Evolutionary conservation across 2,113 vertebrate species (phyloP).

Genomic region (Ochotona princeps): DNA sequence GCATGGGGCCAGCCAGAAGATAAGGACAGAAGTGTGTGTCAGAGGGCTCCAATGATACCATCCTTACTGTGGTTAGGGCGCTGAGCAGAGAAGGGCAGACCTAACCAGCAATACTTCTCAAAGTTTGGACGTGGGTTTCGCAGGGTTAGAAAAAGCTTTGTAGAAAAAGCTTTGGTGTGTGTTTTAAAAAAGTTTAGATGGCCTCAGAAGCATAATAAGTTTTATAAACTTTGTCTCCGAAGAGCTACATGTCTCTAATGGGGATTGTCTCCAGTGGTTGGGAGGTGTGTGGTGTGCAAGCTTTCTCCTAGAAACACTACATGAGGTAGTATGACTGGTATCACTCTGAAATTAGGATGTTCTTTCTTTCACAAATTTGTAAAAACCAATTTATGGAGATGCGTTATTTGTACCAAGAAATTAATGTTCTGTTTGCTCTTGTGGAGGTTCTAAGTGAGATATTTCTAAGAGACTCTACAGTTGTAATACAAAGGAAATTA

Average conservation of each 20-base stretch:
- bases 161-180: not conserved
- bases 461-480: constrained; percentile 8
- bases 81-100: not conserved
- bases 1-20: not conserved
- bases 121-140: not conserved
- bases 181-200: not conserved
- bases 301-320: not conserved
- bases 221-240: constrained; percentile 15
- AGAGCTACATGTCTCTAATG: not conserved
- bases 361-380: not conserved
- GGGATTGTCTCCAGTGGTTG: not conserved
- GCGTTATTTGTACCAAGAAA: no score
- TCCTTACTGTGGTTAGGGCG: not conserved
- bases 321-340: not conserved
- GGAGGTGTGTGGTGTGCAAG: not conserved
- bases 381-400: no score
- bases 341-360: not conserved
- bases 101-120: not conserved
- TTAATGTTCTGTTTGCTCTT: not conserved
- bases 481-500: constrained; percentile 20
- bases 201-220: not conserved
- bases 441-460: not conserved
- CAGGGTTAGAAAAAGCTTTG: not conserved
- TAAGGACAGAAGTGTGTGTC: not conserved
- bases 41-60: not conserved